Base-by-base conservation (phyloP, 2,113 vertebrate species). In the Junco hyemalis region DNA sequence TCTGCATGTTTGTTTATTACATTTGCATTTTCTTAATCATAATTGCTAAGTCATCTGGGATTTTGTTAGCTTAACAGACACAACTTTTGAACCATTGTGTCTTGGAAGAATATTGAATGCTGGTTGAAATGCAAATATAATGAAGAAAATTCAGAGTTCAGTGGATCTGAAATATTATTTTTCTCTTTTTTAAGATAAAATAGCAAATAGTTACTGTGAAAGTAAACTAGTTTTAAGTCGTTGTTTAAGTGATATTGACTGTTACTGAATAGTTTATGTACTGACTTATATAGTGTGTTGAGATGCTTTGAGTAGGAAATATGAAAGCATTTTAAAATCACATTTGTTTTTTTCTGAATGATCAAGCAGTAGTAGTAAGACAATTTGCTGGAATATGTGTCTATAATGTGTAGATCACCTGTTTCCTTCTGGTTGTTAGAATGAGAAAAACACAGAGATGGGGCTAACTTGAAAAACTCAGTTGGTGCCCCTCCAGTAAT, bases 1-100 rank as follows among this genome's bases (percentile, higher is more conserved):
- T 85, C 79, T 88, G 51, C 60, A 54, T 90, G 71, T 91, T 87
- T 87, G 56, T 40, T 91, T 94, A 38, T 79, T 93, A 57, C 42
- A 33, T 45, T 82, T 94, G 74, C 56, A 29, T 94, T 96, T 97
- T 97, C 50, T n/a, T 88, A 64, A 68, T 48, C 18, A 3, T 73
- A 56, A 71, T 29, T 94, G 88, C 88, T 25, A 42, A 84, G 90
- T 95, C 92, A 92, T 74, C 9, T 70, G 57, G 76, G 76, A 78
- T 88, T 82, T 90, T 83, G 22, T 81, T 73, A 66, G 68, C 51
- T 88, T 25, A 78, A 56, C 26, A 48, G 35, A 68, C 44, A 38
- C 15, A 72, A 8, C 40, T 86, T 63, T 68, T 57, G 40, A 94
- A 54, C 40, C 82, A 6, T 23, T 76, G 44, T 42, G 33, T 70